Base-by-base conservation (phyloP, 2,888 invertebrate genomes). In the Trilocha varians region DNA sequence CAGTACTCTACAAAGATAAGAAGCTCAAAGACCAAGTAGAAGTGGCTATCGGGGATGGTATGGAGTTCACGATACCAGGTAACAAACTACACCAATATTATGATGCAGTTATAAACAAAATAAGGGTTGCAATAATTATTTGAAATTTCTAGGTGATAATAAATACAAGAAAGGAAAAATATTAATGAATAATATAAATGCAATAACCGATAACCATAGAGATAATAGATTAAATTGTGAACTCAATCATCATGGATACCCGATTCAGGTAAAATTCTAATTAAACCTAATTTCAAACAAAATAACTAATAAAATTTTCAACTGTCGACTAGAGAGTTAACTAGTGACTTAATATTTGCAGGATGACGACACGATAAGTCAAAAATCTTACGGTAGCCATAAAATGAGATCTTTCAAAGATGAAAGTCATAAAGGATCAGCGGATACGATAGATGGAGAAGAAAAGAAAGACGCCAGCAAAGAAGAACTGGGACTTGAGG, bases 41-140 rank as follows among this genome's bases (percentile, higher is more conserved):
- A 87, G 95, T 96, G 52, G 95, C 95, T 48, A 95, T 96, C 65
- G 95, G 95, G 38, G 95, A 95, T 72, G 95, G 95, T 54, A 95
- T 96, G 93, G 96, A 96, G 78, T 95, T 96, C 68, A 95, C 95
- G 40, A 95, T 96, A 86, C 95, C 95, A 78, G 95, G 95, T 90
- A 88, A 58, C 35, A 13, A 16, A 40, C 18, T 16, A 18, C 14
- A 11, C 13, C 34, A 11, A 11, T 13, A 34, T 13, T 34, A 6
- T n/a, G 13, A 14, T 0, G 2, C 9, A 9, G 5, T n/a, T 13
- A 13, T 3, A 14, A 13, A 3, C 15, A 13, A 34, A 3, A 34
- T 13, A 14, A 13, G 9, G 5, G 0, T 25, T 9, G 2, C 25
- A 6, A 42, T 25, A 6, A 3, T 18, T 13, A 16, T 5, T 13